Evolutionary conservation across 2,113 vertebrate species (phyloP).

Genomic region (Aegotheles bennettii): DNA sequence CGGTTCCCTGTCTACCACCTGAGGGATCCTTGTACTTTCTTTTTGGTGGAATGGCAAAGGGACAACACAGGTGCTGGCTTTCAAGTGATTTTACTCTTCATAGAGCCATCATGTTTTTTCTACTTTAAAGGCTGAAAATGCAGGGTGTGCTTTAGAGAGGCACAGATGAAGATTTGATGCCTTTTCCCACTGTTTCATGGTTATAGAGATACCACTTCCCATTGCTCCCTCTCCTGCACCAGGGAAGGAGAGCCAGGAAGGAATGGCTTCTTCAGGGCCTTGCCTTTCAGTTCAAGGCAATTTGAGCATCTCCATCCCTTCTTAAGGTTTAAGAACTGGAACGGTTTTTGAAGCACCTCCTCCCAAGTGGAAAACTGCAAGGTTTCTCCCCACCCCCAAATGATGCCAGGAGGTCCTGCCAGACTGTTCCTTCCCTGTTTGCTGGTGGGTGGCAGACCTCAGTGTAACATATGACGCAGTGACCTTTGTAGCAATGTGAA

Average conservation of each 20-base stretch:
- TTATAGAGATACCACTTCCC: background rate
- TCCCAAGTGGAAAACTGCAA: background rate
- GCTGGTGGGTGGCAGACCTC: background rate
- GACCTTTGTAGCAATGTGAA: background rate
- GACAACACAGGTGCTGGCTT: background rate
- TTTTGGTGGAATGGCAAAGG: background rate
- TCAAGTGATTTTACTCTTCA: background rate
- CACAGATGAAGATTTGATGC: background rate
- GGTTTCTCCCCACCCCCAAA: background rate
- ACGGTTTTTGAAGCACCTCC: background rate
- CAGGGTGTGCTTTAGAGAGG: background rate
- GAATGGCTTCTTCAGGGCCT: background rate
- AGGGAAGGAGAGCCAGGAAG: background rate
- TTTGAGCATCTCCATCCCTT: constrained; percentile 1
- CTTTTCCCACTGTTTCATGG: background rate
- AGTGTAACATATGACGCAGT: background rate
- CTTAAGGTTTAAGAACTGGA: constrained; percentile 23
- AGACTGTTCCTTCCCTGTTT: background rate
- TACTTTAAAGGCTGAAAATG: background rate
- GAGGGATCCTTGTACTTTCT: background rate
- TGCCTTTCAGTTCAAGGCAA: background rate
- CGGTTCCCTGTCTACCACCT: background rate
- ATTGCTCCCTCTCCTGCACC: background rate
- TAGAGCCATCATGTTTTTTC: background rate
- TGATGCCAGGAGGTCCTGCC: background rate